Conservation (phyloP, 2,113 vertebrate genomes). For the Spea multiplicata region DNA sequence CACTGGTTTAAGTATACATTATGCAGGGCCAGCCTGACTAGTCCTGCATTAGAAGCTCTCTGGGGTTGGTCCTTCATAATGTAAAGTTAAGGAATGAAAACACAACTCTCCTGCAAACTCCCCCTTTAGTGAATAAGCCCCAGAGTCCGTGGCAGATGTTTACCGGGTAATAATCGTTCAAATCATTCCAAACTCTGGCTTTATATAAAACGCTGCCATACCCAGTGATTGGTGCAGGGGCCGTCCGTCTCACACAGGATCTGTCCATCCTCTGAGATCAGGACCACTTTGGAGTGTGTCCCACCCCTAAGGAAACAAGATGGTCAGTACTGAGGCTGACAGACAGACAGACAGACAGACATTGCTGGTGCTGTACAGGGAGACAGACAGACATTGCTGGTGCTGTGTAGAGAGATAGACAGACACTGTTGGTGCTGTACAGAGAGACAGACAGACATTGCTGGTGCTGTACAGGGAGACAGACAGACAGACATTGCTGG, state of each 20-base stretch:
- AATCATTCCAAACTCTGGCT: too few species aligned
- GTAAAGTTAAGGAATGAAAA: too few species aligned
- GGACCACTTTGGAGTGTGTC: constrained; percentile 77
- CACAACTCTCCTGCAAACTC: too few species aligned
- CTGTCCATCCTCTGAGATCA: constrained; percentile 75
- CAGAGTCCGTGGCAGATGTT: too few species aligned
- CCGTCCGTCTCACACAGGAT: constrained; percentile 79
- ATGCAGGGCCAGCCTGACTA: too few species aligned
- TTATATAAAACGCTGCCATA: constrained; percentile 49
- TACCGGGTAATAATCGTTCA: too few species aligned
- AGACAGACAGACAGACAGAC: constrained; percentile 44
- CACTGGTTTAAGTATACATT: too few species aligned
- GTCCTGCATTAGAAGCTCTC: too few species aligned
- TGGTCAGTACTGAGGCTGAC: constrained; percentile 14
- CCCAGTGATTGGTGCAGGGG: constrained; percentile 88
- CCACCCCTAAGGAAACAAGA: constrained; percentile 66
- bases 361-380: too few species aligned
- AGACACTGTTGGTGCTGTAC: not conserved
- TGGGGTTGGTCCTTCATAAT: too few species aligned
- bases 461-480: not conserved
- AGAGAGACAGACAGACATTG: not conserved
- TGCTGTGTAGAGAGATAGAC: not conserved
- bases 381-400: not conserved
- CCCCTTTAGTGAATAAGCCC: too few species aligned
- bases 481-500: not conserved